Evolutionary conservation across 2,113 vertebrate species (phyloP), one percentile per base, ranked within the genome.

Genomic region (Nibea albiflora): DNA sequence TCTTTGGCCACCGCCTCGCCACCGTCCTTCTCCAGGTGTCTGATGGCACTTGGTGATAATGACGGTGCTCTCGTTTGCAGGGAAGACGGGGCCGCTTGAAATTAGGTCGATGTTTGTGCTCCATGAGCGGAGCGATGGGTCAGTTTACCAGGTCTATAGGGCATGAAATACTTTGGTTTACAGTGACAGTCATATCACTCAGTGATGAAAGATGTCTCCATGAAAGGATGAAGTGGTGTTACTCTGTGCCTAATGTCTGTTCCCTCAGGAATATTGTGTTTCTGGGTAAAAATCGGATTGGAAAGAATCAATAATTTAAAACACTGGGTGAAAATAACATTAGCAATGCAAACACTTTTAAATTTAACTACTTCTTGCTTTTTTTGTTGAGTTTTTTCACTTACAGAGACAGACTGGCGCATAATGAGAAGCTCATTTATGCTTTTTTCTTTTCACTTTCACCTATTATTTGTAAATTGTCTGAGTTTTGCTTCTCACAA

Each of bases 1-100:
- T 86, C 90, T 78, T 80, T 69, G 22, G 75, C 86, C 80, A 71
- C 77, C 80, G 77, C 87, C 87, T 72, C 87, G 74, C 54, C 53
- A 46, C 52, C 69, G 24, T 88, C 88, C 61, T 85, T 61, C 50
- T 53, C 50, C 75, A 80, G 91, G 94, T 94, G 93, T 95, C 95
- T 95, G 95, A 96, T 96, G 92, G 93, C 94, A 94, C 89, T 83
- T 19, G 17, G 85, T 87, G 94, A 96, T 96, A 95, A 92, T 88
- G 86, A 85, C 76, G 42, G 83, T 74, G 87, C 85, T 92, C 88
- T 93, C 84, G 49, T 93, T 93, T 90, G 87, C 88, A 80, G 75
- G 76, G 78, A 79, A 54, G 81, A 83, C 67, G 14, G 14, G 73
- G 89, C 49, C 17, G 63, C 67, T 70, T 53, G 86, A 90, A 92